These are phyloP conservation scores for Acanthurus lineatus DNA, from an alignment of 2,797 vertebrate species.

Conservation along the genomic window DNA sequence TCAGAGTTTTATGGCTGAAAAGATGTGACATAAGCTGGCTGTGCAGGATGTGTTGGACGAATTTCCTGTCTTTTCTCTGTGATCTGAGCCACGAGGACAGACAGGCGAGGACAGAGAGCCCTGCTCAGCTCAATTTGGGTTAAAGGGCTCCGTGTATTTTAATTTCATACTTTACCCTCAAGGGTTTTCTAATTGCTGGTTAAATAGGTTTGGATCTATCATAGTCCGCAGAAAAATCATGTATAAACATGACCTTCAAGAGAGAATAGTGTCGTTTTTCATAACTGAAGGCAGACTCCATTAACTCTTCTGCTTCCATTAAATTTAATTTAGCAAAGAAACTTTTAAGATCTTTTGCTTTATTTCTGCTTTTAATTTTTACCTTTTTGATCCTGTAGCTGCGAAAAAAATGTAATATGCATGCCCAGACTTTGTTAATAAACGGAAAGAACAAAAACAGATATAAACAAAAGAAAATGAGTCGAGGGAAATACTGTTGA, in stretches of 20 bases:
- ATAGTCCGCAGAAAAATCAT: constrained; percentile 15
- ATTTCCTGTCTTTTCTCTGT: constrained; percentile 27
- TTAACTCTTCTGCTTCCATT: neutral
- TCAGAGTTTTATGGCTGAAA: constrained; percentile 50
- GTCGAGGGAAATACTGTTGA: neutral
- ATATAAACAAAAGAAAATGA: too few species aligned
- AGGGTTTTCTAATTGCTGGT: constrained; percentile 4
- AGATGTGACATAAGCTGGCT: constrained; percentile 61
- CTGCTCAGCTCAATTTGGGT: constrained; percentile 23
- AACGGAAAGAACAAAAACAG: too few species aligned
- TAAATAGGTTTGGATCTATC: constrained; percentile 28
- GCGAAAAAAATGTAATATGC: neutral
- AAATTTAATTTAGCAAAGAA: neutral
- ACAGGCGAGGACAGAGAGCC: constrained; percentile 8
- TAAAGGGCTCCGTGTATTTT: constrained; percentile 26
- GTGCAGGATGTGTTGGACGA: constrained; percentile 37
- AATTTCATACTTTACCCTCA: constrained; percentile 30
- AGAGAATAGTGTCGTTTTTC: neutral
- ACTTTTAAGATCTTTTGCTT: neutral
- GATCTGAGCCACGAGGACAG: constrained; percentile 54
- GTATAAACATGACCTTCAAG: neutral
- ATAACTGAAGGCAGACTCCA: neutral
- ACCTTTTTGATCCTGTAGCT: neutral
- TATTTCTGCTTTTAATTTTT: neutral
- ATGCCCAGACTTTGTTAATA: too few species aligned